Evolutionary conservation across 1,140 invertebrate species (phyloP).

Genomic region (Neuroterus valhalla): DNA sequence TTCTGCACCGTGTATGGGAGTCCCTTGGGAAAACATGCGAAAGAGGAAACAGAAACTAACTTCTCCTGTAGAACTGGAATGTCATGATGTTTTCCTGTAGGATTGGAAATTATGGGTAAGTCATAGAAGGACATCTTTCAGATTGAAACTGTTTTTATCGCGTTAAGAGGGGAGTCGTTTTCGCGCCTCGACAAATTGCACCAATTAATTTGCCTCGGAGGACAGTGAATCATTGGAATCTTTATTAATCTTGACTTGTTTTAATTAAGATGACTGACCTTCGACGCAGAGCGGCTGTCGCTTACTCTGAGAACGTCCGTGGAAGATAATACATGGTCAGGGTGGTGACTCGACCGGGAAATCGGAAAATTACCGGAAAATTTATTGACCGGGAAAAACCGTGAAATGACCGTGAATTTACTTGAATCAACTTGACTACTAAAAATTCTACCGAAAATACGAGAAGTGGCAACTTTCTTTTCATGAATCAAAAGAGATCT

Average conservation of each 20-base stretch:
- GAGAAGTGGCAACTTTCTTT: too few species aligned
- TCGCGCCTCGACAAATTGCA: conserved; percentile 61
- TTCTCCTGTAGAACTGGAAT: not conserved
- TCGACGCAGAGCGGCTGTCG: conserved; percentile 50
- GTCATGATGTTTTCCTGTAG: not conserved
- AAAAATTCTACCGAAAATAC: too few species aligned
- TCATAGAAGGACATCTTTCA: conserved; percentile 45
- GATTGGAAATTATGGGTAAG: conserved; percentile 39
- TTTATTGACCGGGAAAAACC: too few species aligned
- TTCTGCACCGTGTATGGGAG: conserved; percentile 3
- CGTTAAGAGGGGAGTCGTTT: conserved; percentile 55
- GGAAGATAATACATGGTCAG: not conserved
- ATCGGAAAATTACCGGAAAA: too few species aligned
- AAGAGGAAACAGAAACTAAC: conserved; percentile 8
- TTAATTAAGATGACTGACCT: conserved; percentile 66
- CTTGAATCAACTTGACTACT: too few species aligned
- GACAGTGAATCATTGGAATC: conserved; percentile 65
- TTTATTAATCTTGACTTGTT: conserved; percentile 69
- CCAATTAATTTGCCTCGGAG: conserved; percentile 63
- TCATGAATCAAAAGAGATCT: too few species aligned
- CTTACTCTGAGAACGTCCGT: conserved; percentile 52
- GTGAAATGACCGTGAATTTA: too few species aligned
- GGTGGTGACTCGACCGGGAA: too few species aligned
- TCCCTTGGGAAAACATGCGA: conserved; percentile 17
- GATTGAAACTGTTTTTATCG: conserved; percentile 46